phyloP scores from a whole-genome alignment of 2,888 invertebrate genomes.

The Ischnura elegans region DNA sequence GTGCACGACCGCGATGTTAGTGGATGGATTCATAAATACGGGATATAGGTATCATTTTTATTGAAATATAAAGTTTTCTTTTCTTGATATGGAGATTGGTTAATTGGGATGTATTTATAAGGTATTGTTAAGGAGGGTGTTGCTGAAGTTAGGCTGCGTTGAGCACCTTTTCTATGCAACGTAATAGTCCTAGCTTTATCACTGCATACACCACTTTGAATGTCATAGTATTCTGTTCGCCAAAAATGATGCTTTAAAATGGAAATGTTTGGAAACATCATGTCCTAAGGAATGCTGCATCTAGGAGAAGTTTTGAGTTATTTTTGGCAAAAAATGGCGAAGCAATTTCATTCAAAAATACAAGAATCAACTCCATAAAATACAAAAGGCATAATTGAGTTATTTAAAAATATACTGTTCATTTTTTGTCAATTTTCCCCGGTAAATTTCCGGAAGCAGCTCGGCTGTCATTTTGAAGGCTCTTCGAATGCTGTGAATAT shows the following conservation, averaged over 20 bases:
- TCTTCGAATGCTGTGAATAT: neutral
- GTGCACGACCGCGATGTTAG: neutral
- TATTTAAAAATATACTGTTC: neutral
- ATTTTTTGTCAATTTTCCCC: slow-evolving; percentile 2
- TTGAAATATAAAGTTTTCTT: slow-evolving; percentile 1
- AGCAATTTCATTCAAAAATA: neutral
- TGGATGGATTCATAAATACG: slow-evolving; percentile 23
- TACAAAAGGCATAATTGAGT: neutral
- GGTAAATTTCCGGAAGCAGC: neutral
- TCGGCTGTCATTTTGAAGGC: neutral
- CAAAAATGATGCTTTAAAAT: neutral
- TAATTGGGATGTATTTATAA: neutral
- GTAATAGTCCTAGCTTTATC: neutral
- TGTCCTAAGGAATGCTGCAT: neutral
- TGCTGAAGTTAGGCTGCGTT: neutral
- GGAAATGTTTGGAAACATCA: neutral
- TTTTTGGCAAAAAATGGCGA: neutral
- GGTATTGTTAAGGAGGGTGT: neutral
- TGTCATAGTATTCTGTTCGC: neutral
- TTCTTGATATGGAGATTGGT: neutral
- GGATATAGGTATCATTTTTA: neutral
- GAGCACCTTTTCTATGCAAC: neutral
- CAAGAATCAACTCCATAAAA: neutral
- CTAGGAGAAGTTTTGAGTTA: neutral
- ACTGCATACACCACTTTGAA: neutral